Base-by-base conservation (phyloP, 2,797 vertebrate species). In the Oreonectes daqikongensis region DNA sequence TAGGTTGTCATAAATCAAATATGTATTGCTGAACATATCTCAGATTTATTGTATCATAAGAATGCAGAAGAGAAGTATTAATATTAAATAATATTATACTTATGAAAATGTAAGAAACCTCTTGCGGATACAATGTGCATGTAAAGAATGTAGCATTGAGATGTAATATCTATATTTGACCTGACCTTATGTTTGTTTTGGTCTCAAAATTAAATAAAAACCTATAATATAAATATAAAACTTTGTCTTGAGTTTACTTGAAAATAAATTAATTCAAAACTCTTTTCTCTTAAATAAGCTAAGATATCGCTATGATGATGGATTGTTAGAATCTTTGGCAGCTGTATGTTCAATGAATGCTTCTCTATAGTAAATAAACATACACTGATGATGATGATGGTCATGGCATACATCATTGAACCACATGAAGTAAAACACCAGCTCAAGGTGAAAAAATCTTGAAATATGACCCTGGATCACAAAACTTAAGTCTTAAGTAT, bases 211-310 rank as follows among this genome's bases (percentile, higher is more conserved):
- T 35, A 18, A 35, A n/a, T 24, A 55, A 24, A 26, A 0, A 24
- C 18, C n/a, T n/a, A n/a, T 18, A n/a, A 52, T n/a, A 59, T 15
- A 30, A 59, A 4, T n/a, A 26, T 24, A 22, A 22, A 26, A 55
- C 42, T 48, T 61, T 18, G 14, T 20, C 11, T 22, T 48, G 22
- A 26, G 22, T 0, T 28, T 12, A 57, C 12, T 63, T 35, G 4
- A 10, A 6, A 32, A 8, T 38, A 40, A 50, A 52, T 12, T 0
- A 0, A n/a, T 96, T 95, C 95, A 88, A 89, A 46, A 17, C 5
- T 46, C 14, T 46, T n/a, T n/a, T n/a, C n/a, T n/a, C n/a, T n/a
- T n/a, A n/a, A n/a, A n/a, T n/a, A n/a, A n/a, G n/a, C n/a, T n/a
- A n/a, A n/a, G n/a, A n/a, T n/a, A n/a, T n/a, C n/a, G n/a, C n/a